Base-by-base conservation (phyloP, 1,140 invertebrate species). In the Phortica variegata region DNA sequence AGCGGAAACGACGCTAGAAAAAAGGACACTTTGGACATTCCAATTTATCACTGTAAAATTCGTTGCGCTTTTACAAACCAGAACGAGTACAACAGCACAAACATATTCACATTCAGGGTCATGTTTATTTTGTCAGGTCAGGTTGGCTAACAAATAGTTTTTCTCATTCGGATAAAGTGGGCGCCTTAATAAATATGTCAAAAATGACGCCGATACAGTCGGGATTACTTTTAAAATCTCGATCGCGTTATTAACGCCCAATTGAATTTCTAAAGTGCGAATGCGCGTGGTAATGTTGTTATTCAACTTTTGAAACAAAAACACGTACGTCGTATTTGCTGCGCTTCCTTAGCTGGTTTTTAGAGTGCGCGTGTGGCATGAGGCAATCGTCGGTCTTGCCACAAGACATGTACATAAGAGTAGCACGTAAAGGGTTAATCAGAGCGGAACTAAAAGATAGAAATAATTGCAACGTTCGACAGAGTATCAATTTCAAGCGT, bases 161-260 rank as follows among this genome's bases (percentile, higher is more conserved):
- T 55, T 57, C 49, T 47, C 44, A 33, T 39, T 42, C 29, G n/a
- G 31, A 17, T n/a, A 31, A 26, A 42, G 36, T 26, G 21, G 33
- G 53, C 54, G 48, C 52, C 49, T 54, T 58, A 68, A 68, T 68
- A 60, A 62, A 68, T 65, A 62, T 68, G 57, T 68, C 60, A 60
- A 66, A 60, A 58, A 60, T 54, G 33, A 59, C 63, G 49, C 63
- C 62, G 45, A 66, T 62, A 59, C 59, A 48, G 21, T 19, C 34
- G 38, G 13, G 15, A 13, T 10, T 16, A 19, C 43, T 26, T 26
- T 26, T 6, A 26, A n/a, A 21, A 46, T 17, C 29, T 40, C 32
- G 44, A 23, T 42, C 34, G 44, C 50, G 68, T 66, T 66, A 68
- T 60, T 68, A 46, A 42, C 60, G 51, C 49, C 51, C 63, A 63